Conservation (phyloP, 2,888 invertebrate genomes). For the Drosophila sordidula region DNA sequence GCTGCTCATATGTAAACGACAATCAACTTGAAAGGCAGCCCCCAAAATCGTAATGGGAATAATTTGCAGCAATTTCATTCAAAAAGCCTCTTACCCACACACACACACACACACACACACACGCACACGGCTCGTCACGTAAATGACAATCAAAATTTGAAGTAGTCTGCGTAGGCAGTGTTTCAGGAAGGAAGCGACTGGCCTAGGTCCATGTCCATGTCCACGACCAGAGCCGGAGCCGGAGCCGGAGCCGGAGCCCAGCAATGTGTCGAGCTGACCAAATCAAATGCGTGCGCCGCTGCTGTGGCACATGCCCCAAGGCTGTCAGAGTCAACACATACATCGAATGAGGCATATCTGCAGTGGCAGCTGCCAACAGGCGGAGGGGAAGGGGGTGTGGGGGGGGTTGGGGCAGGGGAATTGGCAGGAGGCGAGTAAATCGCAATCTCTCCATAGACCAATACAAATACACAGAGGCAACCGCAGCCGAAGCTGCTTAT, state of each 20-base stretch:
- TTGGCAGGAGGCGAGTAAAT: slow-evolving; percentile 13
- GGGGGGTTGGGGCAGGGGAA: not conserved
- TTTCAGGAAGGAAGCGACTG: slow-evolving; percentile 32
- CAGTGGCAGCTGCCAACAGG: slow-evolving; percentile 29
- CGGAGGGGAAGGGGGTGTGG: no score
- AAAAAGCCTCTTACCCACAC: slow-evolving; percentile 56
- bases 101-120: slow-evolving; percentile 5
- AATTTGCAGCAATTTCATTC: slow-evolving; percentile 78
- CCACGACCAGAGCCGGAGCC: not conserved
- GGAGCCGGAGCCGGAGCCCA: slow-evolving; percentile 2
- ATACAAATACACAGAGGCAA: slow-evolving; percentile 63
- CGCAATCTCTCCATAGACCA: slow-evolving; percentile 59
- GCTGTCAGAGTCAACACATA: slow-evolving; percentile 75
- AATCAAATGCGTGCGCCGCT: slow-evolving; percentile 68
- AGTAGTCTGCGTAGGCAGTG: slow-evolving; percentile 44
- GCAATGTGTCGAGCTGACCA: slow-evolving; percentile 67
- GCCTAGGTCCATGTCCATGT: slow-evolving; percentile 16
- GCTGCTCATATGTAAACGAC: slow-evolving; percentile 73
- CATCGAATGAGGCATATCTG: slow-evolving; percentile 59
- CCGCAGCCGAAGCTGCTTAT: slow-evolving; percentile 74
- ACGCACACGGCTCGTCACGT: slow-evolving; percentile 61
- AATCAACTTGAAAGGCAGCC: slow-evolving; percentile 72
- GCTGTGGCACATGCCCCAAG: slow-evolving; percentile 60
- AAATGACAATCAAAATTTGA: slow-evolving; percentile 80
- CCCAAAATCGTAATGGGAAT: slow-evolving; percentile 79